Percentiles rank a stretch among this genome's conserved stretches.
These are phyloP conservation scores for Thaleichthys pacificus DNA, from an alignment of 2,797 vertebrate genomes.

Conservation along the genomic window DNA sequence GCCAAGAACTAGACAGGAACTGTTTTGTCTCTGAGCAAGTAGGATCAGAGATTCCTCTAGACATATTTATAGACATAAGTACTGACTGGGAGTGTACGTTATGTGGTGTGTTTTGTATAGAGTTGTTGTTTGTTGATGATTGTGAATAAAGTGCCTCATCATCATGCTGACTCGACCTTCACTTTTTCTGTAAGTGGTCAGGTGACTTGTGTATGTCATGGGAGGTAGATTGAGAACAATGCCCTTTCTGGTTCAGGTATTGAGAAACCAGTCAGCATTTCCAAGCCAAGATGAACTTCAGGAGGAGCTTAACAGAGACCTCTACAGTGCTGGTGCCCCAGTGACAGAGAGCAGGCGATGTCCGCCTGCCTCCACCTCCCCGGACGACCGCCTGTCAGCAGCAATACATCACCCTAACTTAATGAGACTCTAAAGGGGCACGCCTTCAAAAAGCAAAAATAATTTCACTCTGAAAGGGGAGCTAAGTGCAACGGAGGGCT, in stretches of 20 bases:
- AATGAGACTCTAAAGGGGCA: constrained; percentile 37
- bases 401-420: constrained; percentile 39
- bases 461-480: constrained; percentile 19
- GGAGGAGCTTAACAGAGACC: not conserved
- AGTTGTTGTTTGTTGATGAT: not conserved
- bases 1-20: no score
- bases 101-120: not conserved
- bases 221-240: not conserved
- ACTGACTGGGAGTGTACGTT: not conserved
- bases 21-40: no score
- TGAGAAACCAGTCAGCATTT: not conserved
- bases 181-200: not conserved
- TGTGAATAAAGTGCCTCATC: not conserved
- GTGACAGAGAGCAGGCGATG: constrained; percentile 13
- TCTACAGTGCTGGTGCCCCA: not conserved
- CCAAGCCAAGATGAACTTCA: not conserved
- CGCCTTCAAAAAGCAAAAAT: constrained; percentile 21
- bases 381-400: constrained; percentile 30
- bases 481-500: constrained; percentile 28
- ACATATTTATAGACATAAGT: not conserved
- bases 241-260: no score
- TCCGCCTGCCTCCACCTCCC: not conserved
- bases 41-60: no score
- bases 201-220: not conserved
- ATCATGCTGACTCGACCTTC: not conserved